phyloP scores from a whole-genome alignment of 2,797 vertebrate species.

The Phoeniculus purpureus region DNA sequence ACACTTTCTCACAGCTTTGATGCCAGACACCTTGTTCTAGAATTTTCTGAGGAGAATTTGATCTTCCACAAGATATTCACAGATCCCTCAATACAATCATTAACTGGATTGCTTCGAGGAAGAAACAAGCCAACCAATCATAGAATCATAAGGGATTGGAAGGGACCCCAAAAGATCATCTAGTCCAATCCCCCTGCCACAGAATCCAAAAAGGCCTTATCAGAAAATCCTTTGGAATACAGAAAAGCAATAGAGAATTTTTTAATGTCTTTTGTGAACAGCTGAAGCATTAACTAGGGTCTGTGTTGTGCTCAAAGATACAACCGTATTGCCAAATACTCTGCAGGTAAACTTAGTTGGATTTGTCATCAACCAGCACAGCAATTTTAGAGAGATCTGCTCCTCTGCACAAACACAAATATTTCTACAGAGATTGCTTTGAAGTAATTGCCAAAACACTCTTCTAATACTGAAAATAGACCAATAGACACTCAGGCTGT shows the following conservation, averaged over 20 bases:
- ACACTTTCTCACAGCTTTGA: background rate
- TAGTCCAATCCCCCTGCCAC: no score
- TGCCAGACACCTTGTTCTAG: background rate
- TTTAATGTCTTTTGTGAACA: background rate
- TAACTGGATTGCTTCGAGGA: background rate
- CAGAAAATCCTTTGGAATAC: background rate
- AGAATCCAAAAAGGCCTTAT: background rate
- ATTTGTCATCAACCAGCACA: background rate
- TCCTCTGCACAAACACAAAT: background rate
- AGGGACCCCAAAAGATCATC: no score
- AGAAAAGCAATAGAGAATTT: background rate
- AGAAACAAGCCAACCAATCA: background rate
- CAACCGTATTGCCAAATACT: background rate
- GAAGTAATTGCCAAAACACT: background rate
- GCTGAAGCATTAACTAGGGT: background rate
- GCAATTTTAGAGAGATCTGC: background rate
- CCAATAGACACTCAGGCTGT: background rate
- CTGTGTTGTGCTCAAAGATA: background rate
- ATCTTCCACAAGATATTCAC: background rate
- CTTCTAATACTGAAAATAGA: background rate
- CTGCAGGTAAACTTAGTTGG: background rate
- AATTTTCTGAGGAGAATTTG: background rate
- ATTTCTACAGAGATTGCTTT: background rate
- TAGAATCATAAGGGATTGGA: no score
- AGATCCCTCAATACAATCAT: background rate